phyloP scores from a whole-genome alignment of 2,113 vertebrate genomes.

The Nasalis larvatus region DNA sequence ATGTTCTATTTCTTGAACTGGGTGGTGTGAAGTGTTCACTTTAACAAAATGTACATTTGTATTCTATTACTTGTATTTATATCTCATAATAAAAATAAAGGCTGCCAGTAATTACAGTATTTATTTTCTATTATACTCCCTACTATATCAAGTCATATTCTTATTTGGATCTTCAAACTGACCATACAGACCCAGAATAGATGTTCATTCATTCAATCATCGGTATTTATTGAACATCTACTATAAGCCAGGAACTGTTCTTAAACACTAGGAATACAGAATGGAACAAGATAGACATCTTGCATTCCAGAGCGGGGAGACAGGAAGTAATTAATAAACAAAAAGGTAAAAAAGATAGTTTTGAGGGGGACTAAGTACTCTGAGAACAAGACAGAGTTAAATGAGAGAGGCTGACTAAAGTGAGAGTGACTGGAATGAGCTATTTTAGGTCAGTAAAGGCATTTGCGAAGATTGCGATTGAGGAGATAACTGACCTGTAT shows the following conservation, averaged over 20 bases:
- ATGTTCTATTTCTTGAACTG: not conserved
- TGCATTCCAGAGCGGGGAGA: not conserved
- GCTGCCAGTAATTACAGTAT: not conserved
- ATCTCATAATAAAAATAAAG: not conserved
- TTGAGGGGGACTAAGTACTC: not conserved
- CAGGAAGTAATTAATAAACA: not conserved
- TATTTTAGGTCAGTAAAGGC: not conserved
- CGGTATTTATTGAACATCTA: not conserved
- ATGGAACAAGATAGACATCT: not conserved
- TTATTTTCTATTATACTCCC: not conserved
- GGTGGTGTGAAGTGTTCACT: not conserved
- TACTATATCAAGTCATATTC: not conserved
- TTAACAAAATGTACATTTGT: not conserved
- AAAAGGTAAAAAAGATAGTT: not conserved
- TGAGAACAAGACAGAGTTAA: not conserved
- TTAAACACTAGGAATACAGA: not conserved
- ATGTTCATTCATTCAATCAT: not conserved
- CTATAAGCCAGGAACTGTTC: not conserved
- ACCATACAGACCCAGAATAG: not conserved
- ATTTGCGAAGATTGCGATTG: not conserved
- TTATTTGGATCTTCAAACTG: not conserved
- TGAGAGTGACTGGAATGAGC: not conserved
- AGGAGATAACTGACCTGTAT: not conserved
- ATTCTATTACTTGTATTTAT: not conserved
- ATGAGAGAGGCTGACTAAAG: not conserved